These are phyloP conservation scores for Phaethon lepturus DNA, from an alignment of 2,113 vertebrate genomes.

Conservation along the genomic window DNA sequence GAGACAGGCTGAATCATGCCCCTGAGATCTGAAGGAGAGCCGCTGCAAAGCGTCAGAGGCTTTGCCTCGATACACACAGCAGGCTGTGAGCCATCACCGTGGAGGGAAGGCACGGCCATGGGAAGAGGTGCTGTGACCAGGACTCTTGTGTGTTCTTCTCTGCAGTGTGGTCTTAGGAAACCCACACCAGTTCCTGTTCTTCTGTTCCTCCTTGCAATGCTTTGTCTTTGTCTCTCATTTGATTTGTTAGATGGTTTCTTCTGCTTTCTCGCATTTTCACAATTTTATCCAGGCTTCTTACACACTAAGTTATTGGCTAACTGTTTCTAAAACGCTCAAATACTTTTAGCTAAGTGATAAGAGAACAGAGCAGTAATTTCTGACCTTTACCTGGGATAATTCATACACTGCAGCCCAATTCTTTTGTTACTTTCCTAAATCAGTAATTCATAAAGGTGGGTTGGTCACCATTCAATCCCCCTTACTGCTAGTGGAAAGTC, in stretches of 20 bases:
- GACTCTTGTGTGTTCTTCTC: fast-evolving
- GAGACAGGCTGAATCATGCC: neutral
- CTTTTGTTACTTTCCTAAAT: neutral
- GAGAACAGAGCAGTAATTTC: neutral
- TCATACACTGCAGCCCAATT: neutral
- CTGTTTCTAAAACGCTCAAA: neutral
- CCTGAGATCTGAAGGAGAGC: neutral
- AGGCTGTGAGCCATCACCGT: neutral
- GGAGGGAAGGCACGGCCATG: fast-evolving
- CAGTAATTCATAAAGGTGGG: neutral
- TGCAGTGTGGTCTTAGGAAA: fast-evolving
- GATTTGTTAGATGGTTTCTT: neutral
- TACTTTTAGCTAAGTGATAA: neutral
- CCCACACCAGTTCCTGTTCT: neutral
- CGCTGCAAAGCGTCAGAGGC: neutral
- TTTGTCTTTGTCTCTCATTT: neutral
- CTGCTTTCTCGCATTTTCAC: neutral
- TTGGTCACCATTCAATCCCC: neutral
- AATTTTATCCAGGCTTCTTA: neutral
- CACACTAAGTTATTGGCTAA: neutral
- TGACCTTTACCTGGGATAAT: neutral
- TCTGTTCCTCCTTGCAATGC: neutral
- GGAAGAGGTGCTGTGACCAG: neutral
- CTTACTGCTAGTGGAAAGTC: neutral
- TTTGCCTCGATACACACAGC: neutral